Evolutionary conservation across 2,888 invertebrate species (phyloP).

Genomic region (Teinopalpus imperialis): DNA sequence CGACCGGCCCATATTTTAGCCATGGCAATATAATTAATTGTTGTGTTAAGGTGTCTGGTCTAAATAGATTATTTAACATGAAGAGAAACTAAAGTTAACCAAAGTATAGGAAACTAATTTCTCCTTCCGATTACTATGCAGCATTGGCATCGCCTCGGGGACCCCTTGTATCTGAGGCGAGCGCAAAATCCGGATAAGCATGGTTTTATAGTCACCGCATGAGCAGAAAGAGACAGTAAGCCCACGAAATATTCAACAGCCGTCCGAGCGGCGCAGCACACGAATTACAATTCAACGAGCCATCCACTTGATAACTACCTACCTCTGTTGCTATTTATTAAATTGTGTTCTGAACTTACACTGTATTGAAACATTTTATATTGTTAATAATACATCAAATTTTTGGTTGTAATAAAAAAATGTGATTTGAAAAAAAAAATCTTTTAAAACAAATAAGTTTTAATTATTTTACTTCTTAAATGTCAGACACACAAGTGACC

Average conservation of each 20-base stretch:
- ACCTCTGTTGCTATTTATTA: background rate
- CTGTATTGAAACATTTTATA: too few relatives aligned
- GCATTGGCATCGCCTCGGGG: background rate
- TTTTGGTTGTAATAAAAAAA: too few relatives aligned
- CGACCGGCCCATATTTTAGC: too few relatives aligned
- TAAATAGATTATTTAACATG: too few relatives aligned
- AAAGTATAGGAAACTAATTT: constrained; percentile 1
- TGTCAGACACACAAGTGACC: too few relatives aligned
- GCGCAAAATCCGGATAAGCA: constrained; percentile 30
- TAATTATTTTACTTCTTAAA: too few relatives aligned
- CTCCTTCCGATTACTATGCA: constrained; percentile 9
- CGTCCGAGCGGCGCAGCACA: constrained; percentile 12
- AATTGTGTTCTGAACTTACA: background rate
- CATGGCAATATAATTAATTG: too few relatives aligned
- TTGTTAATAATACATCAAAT: too few relatives aligned
- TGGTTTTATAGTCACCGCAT: constrained; percentile 37
- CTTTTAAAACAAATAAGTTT: too few relatives aligned
- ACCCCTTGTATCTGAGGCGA: constrained; percentile 3
- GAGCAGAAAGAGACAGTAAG: constrained; percentile 38
- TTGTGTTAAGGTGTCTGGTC: too few relatives aligned
- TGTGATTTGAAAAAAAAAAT: too few relatives aligned
- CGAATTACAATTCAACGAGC: constrained; percentile 22
- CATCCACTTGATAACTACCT: background rate
- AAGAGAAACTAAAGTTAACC: background rate
- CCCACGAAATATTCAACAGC: constrained; percentile 45